Evolutionary conservation across 2,113 vertebrate species (phyloP), one percentile per base, ranked within the genome.

Genomic region (Brevimyrus niger): DNA sequence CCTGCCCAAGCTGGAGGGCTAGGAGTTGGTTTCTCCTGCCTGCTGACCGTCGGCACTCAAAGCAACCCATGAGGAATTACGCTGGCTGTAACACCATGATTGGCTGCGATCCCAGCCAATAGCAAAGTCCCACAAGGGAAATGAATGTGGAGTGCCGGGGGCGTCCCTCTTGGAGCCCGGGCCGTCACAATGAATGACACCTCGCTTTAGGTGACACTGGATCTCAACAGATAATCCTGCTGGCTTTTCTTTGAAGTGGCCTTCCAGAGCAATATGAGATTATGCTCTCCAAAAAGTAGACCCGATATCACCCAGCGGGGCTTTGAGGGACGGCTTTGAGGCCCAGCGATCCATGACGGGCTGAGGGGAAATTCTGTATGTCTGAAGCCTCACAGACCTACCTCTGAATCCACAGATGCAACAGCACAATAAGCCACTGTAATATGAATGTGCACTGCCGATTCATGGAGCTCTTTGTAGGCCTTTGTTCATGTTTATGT

Each of bases 41-140:
- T 83, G 47, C 69, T 51, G 73, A 82, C 19, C n/a, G 53, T 15
- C 6, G 11, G 31, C 80, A 46, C 90, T 90, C 91, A 88, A 92
- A 91, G 87, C 21, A 46, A 42, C 89, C 89, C 90, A 46, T 89
- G 84, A 89, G 90, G 89, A 76, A 76, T 89, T 90, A 93, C 89
- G 90, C 80, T 76, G 82, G 87, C 88, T 90, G 89, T 90, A 89
- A 89, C 90, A 88, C 89, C 89, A 88, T 92, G 92, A 93, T 91
- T 92, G 92, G 89, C 89, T 88, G 91, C 89, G 89, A 92, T 89
- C 88, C 89, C 90, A 88, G 92, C 90, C 92, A 92, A 92, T 90
- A 88, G 87, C 51, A 27, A 65, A 87, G 87, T 91, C 69, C 91
- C 91, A 61, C 51, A 90, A 84, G 90, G 90, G 90, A 47, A 55